Base-by-base conservation (phyloP, 2,113 vertebrate genomes). In the Xiphophorus couchianus region DNA sequence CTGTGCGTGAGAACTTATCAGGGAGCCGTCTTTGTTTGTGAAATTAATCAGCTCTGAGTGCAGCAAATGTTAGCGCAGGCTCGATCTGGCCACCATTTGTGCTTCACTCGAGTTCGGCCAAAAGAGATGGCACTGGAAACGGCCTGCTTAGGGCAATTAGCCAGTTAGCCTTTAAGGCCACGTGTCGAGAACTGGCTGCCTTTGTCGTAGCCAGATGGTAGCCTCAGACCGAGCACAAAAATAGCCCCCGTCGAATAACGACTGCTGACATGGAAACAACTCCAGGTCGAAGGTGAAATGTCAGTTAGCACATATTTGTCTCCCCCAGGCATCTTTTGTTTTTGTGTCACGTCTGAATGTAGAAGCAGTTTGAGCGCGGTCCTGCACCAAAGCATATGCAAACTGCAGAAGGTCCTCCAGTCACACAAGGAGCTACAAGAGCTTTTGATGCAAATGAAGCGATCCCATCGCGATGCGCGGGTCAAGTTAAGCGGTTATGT, bases 141-240 rank as follows among this genome's bases (percentile, higher is more conserved):
- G 39, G 82, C 78, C 72, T 73, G 89, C 88, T 89, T 70, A 70
- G 85, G 90, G 88, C 87, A 80, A 85, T 80, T 82, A 87, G 91
- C 90, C 88, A 89, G 90, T 92, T 92, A 90, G 88, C 92, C 91
- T 89, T 90, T 85, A 85, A 84, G 92, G 88, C 86, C 89, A 78
- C 37, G 88, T 85, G 86, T 77, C 19, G 82, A 84, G 88, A 80
- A 77, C 86, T 91, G 92, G 92, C 88, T 75, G 79, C 76, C 89
- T 82, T 64, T 76, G 64, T n/a, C 37, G 77, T 4, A 48, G 80
- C 85, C 92, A 93, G 92, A 93, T 92, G 90, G 92, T 85, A 61
- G 86, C 88, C 85, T 81, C 85, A 82, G 85, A 82, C 80, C 51
- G 78, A 51, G 78, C 63, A 71, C 84, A 83, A 68, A 89, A 91